Base-by-base conservation (phyloP, 1,140 invertebrate species). In the Cyclargus thomasi region DNA sequence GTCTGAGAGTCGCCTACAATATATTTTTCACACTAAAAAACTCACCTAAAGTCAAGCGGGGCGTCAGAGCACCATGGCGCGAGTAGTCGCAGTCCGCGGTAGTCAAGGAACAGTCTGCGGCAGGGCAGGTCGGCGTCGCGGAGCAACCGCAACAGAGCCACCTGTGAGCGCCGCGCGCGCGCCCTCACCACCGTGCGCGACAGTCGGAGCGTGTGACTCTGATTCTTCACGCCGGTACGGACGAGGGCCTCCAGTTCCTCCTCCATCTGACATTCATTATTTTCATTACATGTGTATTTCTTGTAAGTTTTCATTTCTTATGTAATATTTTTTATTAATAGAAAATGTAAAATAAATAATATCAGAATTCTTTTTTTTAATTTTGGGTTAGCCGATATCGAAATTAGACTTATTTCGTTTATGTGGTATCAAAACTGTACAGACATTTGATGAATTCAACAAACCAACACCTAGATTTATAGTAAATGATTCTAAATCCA, bases 101-200 rank as follows among this genome's bases (percentile, higher is more conserved):
- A 99, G 91, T 99, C 98, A 16, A 99, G 91, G 86, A 99, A 99
- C 23, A 99, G 91, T 23, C 97, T 91, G 17, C 96, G 94, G 89
- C 94, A 99, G 1, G 94, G 95, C 68, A 95, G 87, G 78, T 96
- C 95, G 0, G 95, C 95, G 66, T 92, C 92, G 10, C 94, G 92
- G 65, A 97, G 92, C 7, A 97, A 86, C 7, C 93, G 91, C 62
- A 97, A 85, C 11, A 97, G 88, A 64, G 94, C 93, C 0, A 93
- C 91, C 68, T 97, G 93, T 23, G 95, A 94, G 63, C 94, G 92
- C 22, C 93, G 86, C 69, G 96, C 94, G 87, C 98, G 96, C 7
- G 96, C 97, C 16, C 97, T 93, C 21, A 99, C 97, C 95, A 99
- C 97, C 65, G 98, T 92, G 69, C 98, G 93, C 75, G 96, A 97